Evolutionary conservation across 2,113 vertebrate species (phyloP).

Genomic region (Halichoerus grypus): DNA sequence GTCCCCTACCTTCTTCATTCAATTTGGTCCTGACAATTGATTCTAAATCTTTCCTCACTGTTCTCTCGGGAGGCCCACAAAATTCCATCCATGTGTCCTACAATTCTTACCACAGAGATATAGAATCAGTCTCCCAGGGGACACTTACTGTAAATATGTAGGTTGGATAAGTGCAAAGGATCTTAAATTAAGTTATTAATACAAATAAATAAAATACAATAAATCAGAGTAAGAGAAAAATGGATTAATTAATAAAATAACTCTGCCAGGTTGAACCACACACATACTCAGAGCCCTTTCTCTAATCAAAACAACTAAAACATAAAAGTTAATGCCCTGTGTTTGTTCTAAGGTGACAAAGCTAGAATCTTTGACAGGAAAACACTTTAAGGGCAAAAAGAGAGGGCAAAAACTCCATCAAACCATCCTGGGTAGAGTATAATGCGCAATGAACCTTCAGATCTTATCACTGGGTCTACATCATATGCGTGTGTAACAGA

Average conservation of each 20-base stretch:
- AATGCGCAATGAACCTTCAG: not conserved
- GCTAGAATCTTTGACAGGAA: not conserved
- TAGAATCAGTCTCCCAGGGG: not conserved
- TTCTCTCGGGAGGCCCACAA: not conserved
- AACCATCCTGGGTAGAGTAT: not conserved
- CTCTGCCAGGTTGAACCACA: not conserved
- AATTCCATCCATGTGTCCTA: not conserved
- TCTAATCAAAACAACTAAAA: not conserved
- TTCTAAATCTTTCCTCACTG: not conserved
- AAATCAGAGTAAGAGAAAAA: not conserved
- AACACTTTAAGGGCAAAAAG: not conserved
- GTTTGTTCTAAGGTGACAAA: not conserved
- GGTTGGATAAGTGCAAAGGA: not conserved
- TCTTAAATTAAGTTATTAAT: not conserved
- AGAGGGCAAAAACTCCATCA: not conserved
- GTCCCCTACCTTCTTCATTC: not conserved
- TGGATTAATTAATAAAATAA: not conserved
- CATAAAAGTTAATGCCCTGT: not conserved
- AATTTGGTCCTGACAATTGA: not conserved
- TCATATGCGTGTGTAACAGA: no score
- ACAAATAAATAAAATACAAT: constrained; percentile 12
- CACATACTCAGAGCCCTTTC: not conserved
- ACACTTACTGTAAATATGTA: not conserved
- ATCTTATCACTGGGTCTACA: not conserved
- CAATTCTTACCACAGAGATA: not conserved